These are phyloP conservation scores for Riparia riparia DNA, from an alignment of 2,113 vertebrate genomes.

Conservation along the genomic window DNA sequence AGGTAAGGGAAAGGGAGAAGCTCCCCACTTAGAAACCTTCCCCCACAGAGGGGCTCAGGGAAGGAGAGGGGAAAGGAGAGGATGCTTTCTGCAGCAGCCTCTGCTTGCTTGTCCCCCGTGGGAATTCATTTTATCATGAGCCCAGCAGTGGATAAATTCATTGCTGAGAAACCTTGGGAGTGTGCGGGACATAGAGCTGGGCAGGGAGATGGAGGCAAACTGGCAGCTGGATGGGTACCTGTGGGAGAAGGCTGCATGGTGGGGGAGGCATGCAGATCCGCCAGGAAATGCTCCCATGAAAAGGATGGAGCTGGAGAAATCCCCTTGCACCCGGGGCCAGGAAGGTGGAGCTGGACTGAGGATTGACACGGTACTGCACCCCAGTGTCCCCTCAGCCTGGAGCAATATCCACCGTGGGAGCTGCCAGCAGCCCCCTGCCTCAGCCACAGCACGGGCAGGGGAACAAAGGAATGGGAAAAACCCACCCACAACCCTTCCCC, in stretches of 20 bases:
- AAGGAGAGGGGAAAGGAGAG: neutral
- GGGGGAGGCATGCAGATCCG: rapidly evolving
- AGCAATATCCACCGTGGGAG: neutral
- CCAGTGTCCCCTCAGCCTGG: neutral
- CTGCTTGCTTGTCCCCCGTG: neutral
- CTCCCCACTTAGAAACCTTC: neutral
- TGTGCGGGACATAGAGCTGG: neutral
- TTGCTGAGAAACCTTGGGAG: neutral
- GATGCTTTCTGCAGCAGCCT: neutral
- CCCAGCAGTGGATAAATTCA: neutral
- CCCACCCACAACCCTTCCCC: neutral
- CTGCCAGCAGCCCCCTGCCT: neutral
- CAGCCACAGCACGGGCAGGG: neutral
- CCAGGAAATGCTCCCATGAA: neutral
- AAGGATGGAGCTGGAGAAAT: neutral
- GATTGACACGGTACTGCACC: neutral
- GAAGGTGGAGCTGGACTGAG: neutral
- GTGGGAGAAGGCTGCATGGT: neutral
- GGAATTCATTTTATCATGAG: constrained; percentile 3
- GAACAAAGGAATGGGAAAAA: constrained; percentile 3
- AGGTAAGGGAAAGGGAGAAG: neutral
- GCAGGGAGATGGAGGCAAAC: neutral
- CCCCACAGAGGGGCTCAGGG: neutral
- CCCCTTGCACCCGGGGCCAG: neutral
- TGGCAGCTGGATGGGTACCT: neutral